Evolutionary conservation across 2,888 invertebrate species (phyloP).

Genomic region (Copidosoma aretas): DNA sequence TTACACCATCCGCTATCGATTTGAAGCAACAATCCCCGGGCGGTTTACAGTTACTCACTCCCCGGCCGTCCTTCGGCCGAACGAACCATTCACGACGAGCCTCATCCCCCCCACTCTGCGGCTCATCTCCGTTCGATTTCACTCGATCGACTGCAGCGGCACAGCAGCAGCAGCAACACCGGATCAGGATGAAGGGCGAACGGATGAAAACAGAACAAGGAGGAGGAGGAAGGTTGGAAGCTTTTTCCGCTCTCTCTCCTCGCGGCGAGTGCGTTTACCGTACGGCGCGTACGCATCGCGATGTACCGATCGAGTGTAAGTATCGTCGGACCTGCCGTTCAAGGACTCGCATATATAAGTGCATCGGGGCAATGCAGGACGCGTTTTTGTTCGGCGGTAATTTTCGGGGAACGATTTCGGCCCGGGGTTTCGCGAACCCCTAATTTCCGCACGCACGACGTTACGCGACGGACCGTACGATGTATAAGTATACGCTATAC

Average conservation of each 20-base stretch:
- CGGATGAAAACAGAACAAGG: too few relatives aligned
- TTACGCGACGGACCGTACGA: too few relatives aligned
- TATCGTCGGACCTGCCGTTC: too few relatives aligned
- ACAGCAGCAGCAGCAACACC: too few relatives aligned
- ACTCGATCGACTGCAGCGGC: conserved; percentile 20
- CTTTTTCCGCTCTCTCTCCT: background rate
- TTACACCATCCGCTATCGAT: conserved; percentile 35
- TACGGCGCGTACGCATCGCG: too few relatives aligned
- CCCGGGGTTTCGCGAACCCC: too few relatives aligned
- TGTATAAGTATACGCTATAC: too few relatives aligned
- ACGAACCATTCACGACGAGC: conserved; percentile 4
- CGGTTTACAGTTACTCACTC: conserved; percentile 31
- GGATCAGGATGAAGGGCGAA: background rate
- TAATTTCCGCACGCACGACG: too few relatives aligned
- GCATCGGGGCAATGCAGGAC: background rate
- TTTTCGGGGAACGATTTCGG: too few relatives aligned
- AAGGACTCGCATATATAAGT: background rate
- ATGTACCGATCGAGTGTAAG: too few relatives aligned
- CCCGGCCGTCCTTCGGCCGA: conserved; percentile 31
- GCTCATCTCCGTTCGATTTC: conserved; percentile 33
- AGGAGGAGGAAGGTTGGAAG: conserved; percentile 5
- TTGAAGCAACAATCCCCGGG: conserved; percentile 29
- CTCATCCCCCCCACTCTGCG: conserved; percentile 1
- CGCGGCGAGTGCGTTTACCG: too few relatives aligned
- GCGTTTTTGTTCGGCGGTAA: too few relatives aligned